Evolutionary conservation across 2,113 vertebrate genomes (phyloP), one percentile per base, ranked within the genome.

Genomic region (Stegastes partitus): DNA sequence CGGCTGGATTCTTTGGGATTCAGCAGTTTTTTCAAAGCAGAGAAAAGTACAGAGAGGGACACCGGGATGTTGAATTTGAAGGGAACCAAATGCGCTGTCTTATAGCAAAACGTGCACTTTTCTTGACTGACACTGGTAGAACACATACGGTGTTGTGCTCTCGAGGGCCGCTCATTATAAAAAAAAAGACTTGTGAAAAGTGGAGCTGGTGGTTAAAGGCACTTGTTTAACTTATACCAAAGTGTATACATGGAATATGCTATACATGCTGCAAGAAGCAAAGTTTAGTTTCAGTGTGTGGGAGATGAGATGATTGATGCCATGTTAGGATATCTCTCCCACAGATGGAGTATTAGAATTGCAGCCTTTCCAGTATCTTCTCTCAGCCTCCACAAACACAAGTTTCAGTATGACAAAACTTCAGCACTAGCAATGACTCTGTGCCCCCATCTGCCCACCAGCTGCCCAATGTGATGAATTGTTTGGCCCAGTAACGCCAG

Each of bases 381-480:
- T 11, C 21, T 49, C 50, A 56, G 51, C 63, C 44, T 79, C 55
- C 26, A 45, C 51, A 67, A 63, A 59, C 57, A 74, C 15, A 53
- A 42, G 42, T 31, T 57, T 56, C 14, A 56, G 14, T 5, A 22
- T 28, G 53, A 70, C 23, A 34, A 57, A 79, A 83, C 37, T 62
- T 73, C 10, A 47, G 89, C 93, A 95, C 94, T 92, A 93, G 91
- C 87, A 92, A 94, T 26, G 56, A 93, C 95, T 93, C 92, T 93
- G 53, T 86, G 93, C 95, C 94, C 95, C 92, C 92, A 91, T 93
- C 63, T 63, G 39, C 93, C 93, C 63, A 64, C 87, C 92, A 91
- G 93, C 93, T 89, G 87, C 91, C 15, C 22, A 39, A 75, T 79
- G 93, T 94, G 94, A 96, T 95, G 94, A 95, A 95, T 93, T 94